phyloP scores from a whole-genome alignment of 2,797 vertebrate genomes.

The Sciurus carolinensis region DNA sequence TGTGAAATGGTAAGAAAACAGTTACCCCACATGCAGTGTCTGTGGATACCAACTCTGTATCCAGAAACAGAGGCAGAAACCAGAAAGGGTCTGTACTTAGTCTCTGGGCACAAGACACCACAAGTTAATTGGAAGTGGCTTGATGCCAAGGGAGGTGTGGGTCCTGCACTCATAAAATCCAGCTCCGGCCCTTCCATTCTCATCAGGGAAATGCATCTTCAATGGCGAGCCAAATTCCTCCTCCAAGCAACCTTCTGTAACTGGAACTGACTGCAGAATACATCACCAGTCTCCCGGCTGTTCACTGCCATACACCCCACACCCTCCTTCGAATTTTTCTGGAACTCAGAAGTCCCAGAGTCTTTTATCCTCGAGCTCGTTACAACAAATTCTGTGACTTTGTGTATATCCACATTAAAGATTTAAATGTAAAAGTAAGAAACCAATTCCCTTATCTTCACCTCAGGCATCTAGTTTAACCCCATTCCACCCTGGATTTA shows the following conservation, averaged over 20 bases:
- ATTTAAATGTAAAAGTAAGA: constrained; percentile 39
- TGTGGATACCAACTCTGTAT: background rate
- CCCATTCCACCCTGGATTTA: background rate
- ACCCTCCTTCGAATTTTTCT: background rate
- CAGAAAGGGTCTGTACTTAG: rapidly evolving
- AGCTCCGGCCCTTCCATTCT: background rate
- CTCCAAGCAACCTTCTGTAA: background rate
- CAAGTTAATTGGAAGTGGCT: background rate
- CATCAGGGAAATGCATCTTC: background rate
- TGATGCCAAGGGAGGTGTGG: background rate
- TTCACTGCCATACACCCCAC: no score
- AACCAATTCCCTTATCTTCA: background rate
- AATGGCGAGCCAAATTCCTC: background rate
- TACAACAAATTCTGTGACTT: background rate
- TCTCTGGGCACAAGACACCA: background rate
- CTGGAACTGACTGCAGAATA: background rate
- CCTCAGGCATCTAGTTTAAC: background rate
- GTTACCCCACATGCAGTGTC: background rate
- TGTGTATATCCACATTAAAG: background rate
- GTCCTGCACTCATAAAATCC: background rate
- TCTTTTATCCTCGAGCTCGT: background rate
- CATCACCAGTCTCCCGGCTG: background rate
- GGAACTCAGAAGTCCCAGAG: background rate
- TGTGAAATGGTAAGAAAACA: constrained; percentile 52
- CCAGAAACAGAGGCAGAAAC: background rate